A percentile compares a stretch with the other conserved stretches of the same genome.
phyloP scores from a whole-genome alignment of 2,888 invertebrate species.

The Nephrocerus scutellatus region DNA sequence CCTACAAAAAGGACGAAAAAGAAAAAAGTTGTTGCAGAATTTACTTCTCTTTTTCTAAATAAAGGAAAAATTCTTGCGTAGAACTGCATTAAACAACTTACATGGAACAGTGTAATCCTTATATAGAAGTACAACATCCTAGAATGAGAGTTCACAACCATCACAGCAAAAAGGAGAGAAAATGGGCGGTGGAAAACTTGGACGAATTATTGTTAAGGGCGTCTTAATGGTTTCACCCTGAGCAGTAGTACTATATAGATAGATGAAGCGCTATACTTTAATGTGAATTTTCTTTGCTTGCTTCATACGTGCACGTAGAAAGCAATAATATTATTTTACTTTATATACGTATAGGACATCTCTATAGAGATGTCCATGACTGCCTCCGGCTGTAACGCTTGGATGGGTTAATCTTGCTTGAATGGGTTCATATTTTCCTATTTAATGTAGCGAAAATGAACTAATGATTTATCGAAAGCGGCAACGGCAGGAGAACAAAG shows the following conservation, averaged over 20 bases:
- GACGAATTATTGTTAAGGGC: conserved; percentile 31
- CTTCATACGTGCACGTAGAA: conserved; percentile 25
- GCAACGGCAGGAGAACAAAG: conserved; percentile 22
- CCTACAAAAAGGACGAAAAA: no score
- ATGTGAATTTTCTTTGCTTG: conserved; percentile 15
- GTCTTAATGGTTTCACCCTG: conserved; percentile 22
- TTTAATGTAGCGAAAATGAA: conserved; percentile 46
- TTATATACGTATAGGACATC: not conserved
- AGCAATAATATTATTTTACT: conserved; percentile 27
- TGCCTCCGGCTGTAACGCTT: no score
- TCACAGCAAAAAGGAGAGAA: no score
- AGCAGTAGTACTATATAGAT: conserved; percentile 9
- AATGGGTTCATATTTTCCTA: conserved; percentile 45
- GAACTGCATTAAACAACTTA: no score
- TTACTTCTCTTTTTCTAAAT: no score
- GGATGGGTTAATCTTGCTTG: conserved; percentile 33
- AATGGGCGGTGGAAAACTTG: conserved; percentile 22
- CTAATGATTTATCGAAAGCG: conserved; percentile 38
- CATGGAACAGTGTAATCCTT: no score
- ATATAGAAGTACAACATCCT: no score
- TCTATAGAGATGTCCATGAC: no score
- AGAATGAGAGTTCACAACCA: no score
- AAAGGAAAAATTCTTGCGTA: no score
- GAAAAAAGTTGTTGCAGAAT: no score
- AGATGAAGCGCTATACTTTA: no score